Percentiles rank a stretch among this genome's conserved stretches.
Evolutionary conservation across 2,888 invertebrate species (phyloP).

Genomic region (Atherix ibis): DNA sequence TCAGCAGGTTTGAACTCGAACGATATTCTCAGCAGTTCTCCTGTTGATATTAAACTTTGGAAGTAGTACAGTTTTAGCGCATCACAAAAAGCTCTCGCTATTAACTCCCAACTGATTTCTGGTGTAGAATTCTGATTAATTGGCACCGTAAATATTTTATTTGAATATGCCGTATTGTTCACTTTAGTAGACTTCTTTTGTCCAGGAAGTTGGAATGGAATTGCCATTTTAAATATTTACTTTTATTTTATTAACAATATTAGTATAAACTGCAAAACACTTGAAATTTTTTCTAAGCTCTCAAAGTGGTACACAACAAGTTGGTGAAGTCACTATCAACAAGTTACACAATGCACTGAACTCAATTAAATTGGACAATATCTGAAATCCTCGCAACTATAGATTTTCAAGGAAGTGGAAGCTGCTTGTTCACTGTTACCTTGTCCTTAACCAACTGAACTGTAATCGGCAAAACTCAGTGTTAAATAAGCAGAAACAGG

Average conservation of each 20-base stretch:
- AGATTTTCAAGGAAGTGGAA: too few relatives aligned
- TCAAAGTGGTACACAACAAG: too few relatives aligned
- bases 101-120: slow-evolving; percentile 8
- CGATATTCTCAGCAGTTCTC: slow-evolving; percentile 7
- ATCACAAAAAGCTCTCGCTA: slow-evolving; percentile 10
- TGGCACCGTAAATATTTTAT: too few relatives aligned
- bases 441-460: slow-evolving; percentile 10
- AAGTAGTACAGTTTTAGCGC: slow-evolving; percentile 11
- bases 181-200: slow-evolving; percentile 8
- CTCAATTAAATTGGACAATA: too few relatives aligned
- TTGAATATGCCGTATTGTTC: neutral
- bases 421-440: slow-evolving; percentile 10
- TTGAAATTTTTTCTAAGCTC: too few relatives aligned
- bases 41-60: slow-evolving; percentile 6
- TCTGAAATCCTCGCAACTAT: too few relatives aligned
- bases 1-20: slow-evolving; percentile 10
- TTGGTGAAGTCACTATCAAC: too few relatives aligned
- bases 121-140: neutral
- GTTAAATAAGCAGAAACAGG: slow-evolving; percentile 9
- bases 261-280: too few relatives aligned
- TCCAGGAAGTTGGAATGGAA: slow-evolving; percentile 11
- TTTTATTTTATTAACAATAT: neutral
- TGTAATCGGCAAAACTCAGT: slow-evolving; percentile 8
- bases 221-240: slow-evolving; percentile 9
- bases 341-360: too few relatives aligned